A percentile compares a stretch with the other conserved stretches of the same genome.
These are phyloP conservation scores for Rhombomys opimus DNA, from an alignment of 2,113 vertebrate genomes.

Conservation along the genomic window DNA sequence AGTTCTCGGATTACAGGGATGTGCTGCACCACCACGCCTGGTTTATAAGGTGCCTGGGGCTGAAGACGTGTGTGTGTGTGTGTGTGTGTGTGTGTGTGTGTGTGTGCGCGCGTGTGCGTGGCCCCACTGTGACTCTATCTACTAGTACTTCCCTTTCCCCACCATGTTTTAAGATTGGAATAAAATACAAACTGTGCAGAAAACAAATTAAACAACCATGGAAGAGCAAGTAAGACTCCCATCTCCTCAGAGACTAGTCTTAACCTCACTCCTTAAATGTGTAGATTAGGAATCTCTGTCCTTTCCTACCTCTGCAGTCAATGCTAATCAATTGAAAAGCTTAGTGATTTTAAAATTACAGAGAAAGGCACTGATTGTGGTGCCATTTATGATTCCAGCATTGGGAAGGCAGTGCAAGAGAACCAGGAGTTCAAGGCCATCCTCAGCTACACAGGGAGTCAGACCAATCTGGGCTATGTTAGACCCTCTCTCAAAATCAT, in stretches of 20 bases:
- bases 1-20: not conserved
- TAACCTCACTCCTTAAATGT: not conserved
- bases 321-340: constrained; percentile 22
- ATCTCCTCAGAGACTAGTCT: not conserved
- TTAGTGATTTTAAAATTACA: constrained; percentile 22
- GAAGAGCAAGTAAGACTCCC: not conserved
- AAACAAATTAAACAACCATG: constrained; percentile 4
- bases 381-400: not conserved
- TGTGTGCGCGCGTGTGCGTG: no score
- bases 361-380: not conserved
- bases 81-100: no score
- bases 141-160: not conserved
- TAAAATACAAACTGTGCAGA: not conserved
- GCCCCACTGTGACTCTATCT: not conserved
- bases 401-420: not conserved
- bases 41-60: not conserved
- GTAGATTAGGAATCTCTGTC: not conserved
- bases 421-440: not conserved
- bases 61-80: not conserved
- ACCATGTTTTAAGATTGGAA: not conserved
- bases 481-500: not conserved
- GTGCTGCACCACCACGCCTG: not conserved
- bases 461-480: not conserved
- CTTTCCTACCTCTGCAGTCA: not conserved
- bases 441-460: not conserved